phyloP scores from a whole-genome alignment of 2,888 invertebrate genomes.

The Hypsopygia costalis region DNA sequence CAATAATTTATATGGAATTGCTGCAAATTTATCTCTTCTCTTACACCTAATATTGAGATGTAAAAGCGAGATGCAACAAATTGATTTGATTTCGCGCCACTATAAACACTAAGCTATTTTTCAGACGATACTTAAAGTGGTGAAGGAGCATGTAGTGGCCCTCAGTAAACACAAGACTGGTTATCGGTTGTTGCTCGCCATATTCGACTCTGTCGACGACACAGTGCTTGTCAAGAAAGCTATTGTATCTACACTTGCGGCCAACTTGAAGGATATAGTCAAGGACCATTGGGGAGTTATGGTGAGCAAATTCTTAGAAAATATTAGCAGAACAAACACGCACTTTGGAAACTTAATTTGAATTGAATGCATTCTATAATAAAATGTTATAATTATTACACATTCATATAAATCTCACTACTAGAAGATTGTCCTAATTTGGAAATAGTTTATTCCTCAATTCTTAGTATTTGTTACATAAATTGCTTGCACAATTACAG shows the following conservation, averaged over 20 bases:
- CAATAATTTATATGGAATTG: too few relatives aligned
- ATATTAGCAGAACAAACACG: too few relatives aligned
- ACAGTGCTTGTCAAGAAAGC: conserved; percentile 94
- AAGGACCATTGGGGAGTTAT: conserved; percentile 91
- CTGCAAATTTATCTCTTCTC: too few relatives aligned
- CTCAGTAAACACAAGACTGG: conserved; percentile 94
- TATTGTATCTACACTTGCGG: conserved; percentile 85
- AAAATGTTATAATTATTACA: too few relatives aligned
- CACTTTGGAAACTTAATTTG: too few relatives aligned
- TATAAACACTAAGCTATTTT: conserved; percentile 27
- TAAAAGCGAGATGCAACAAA: too few relatives aligned
- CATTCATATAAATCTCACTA: too few relatives aligned
- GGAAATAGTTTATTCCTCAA: too few relatives aligned
- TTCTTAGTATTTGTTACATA: not conserved
- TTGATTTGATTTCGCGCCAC: too few relatives aligned
- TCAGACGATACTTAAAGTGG: conserved; percentile 90
- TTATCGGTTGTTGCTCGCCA: conserved; percentile 88
- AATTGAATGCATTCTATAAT: too few relatives aligned
- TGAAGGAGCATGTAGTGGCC: conserved; percentile 91
- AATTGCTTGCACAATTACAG: conserved; percentile 37
- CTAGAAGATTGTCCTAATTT: too few relatives aligned
- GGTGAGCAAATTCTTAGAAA: conserved; percentile 77
- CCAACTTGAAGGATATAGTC: conserved; percentile 84
- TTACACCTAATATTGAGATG: too few relatives aligned
- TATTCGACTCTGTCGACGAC: conserved; percentile 95